Percentiles rank a stretch among this genome's conserved stretches.
Conservation (phyloP, 1,140 invertebrate genomes). For the Panagrolaimus sp. region DNA sequence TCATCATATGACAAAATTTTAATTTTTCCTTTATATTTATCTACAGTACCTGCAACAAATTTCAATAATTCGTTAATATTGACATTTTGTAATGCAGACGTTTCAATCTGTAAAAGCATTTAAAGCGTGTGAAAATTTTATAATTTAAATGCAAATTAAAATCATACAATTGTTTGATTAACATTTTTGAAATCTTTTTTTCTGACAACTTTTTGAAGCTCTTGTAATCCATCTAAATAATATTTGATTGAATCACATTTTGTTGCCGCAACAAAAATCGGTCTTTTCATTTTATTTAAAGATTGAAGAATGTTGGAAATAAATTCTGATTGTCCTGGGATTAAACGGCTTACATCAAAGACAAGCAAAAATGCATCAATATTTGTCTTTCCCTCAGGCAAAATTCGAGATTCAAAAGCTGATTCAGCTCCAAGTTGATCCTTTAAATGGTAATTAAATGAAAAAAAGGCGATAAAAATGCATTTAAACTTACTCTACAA, state of each 20-base stretch:
- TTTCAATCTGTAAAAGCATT: constrained; percentile 7
- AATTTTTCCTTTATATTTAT: not conserved
- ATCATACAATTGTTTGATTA: constrained; percentile 7
- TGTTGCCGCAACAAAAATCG: constrained; percentile 85
- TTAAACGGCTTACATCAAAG: constrained; percentile 83
- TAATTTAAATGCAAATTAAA: constrained; percentile 8
- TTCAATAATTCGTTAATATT: not conserved
- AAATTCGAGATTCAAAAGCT: constrained; percentile 84
- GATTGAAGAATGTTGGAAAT: constrained; percentile 5
- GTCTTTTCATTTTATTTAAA: constrained; percentile 72
- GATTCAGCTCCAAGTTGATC: constrained; percentile 70
- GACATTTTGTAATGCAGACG: constrained; percentile 1
- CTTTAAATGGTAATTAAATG: constrained; percentile 30
- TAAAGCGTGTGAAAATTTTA: too few relatives aligned
- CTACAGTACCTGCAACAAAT: constrained; percentile 1
- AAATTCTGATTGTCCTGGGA: constrained; percentile 77
- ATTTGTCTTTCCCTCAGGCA: constrained; percentile 84
- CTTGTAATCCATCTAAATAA: constrained; percentile 72
- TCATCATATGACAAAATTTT: not conserved
- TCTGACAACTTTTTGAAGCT: constrained; percentile 79
- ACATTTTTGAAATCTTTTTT: constrained; percentile 67
- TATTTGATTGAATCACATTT: constrained; percentile 84
- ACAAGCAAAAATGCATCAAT: constrained; percentile 93
- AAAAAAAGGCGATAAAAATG: too few relatives aligned
- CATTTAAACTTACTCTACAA: constrained; percentile 33